Evolutionary conservation across 2,797 vertebrate genomes (phyloP).

Genomic region (Sitta carolinensis): DNA sequence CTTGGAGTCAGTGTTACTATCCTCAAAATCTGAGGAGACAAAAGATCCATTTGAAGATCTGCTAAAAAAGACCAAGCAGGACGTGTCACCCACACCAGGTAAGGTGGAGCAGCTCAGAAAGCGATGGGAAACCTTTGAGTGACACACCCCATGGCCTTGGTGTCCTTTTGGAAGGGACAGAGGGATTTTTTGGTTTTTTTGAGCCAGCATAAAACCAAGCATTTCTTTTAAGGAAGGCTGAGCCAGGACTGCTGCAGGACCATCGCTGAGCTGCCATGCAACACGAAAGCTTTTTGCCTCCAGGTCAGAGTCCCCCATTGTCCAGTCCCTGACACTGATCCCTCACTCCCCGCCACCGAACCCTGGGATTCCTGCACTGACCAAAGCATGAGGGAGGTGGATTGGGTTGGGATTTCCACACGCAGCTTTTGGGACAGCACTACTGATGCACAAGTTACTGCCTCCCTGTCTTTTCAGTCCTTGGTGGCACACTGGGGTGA

Average conservation of each 20-base stretch:
- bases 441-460: neutral
- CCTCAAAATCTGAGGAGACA: slow-evolving; percentile 70
- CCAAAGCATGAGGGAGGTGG: neutral
- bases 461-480: neutral
- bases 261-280: neutral
- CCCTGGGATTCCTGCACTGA: neutral
- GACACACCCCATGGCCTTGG: neutral
- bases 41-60: slow-evolving; percentile 93
- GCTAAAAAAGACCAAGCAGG: slow-evolving; percentile 85
- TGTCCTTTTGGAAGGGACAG: slow-evolving; percentile 5
- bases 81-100: slow-evolving; percentile 77
- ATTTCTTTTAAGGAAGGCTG: slow-evolving; percentile 31
- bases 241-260: slow-evolving; percentile 26
- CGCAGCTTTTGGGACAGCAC: neutral
- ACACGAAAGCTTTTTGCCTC: neutral
- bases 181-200: neutral
- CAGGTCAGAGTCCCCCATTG: neutral
- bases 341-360: neutral
- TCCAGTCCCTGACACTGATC: neutral
- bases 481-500: neutral
- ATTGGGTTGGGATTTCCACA: neutral
- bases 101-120: slow-evolving; percentile 89
- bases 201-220: slow-evolving; percentile 30
- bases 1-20: slow-evolving; percentile 65
- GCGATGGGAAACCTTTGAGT: slow-evolving; percentile 97